Evolutionary conservation across 2,113 vertebrate genomes (phyloP), one percentile per base, ranked within the genome.

Genomic region (Protomyctophum bolini): DNA sequence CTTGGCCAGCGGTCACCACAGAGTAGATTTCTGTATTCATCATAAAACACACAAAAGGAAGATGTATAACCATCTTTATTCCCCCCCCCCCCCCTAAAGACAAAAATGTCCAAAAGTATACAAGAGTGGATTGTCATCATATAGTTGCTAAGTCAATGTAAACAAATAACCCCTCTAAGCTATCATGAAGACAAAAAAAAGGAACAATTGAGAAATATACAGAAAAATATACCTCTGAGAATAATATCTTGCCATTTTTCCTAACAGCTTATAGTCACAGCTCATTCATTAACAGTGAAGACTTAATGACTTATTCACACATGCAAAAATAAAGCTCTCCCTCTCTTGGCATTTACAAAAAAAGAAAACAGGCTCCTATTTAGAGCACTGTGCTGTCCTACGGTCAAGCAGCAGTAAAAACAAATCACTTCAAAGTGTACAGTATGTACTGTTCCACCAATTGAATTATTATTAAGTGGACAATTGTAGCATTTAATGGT

Each of bases 221-320:
- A 80, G 76, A 81, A 89, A 91, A 93, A 92, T 90, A 86, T 63
- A 86, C 80, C 82, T 90, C 84, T 88, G 86, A 83, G 73, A 88
- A 71, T 79, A 60, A 83, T 71, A 79, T 70, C 62, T 79, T 70
- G 73, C 86, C 70, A 83, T 73, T 76, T 81, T 76, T 81, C 63
- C 57, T 73, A 87, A 90, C 87, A 87, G 87, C 85, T 88, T 86
- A 74, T 70, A 70, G 72, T 86, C 80, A 70, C 81, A 71, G 86
- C 73, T 89, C 69, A 60, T 75, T 80, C 82, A 79, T 74, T 77
- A 87, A 82, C 74, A 83, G 77, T 54, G 63, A 82, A 88, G 79
- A 86, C 70, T 64, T 49, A 21, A 71, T 81, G 79, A 75, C 66
- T 68, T 68, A 64, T 81, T 41, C 33, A 87, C 71, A 88, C 78